A percentile compares a stretch with the other conserved stretches of the same genome.
These are phyloP conservation scores for Oreochromis spilurus DNA, from an alignment of 2,113 vertebrate genomes.

Conservation along the genomic window DNA sequence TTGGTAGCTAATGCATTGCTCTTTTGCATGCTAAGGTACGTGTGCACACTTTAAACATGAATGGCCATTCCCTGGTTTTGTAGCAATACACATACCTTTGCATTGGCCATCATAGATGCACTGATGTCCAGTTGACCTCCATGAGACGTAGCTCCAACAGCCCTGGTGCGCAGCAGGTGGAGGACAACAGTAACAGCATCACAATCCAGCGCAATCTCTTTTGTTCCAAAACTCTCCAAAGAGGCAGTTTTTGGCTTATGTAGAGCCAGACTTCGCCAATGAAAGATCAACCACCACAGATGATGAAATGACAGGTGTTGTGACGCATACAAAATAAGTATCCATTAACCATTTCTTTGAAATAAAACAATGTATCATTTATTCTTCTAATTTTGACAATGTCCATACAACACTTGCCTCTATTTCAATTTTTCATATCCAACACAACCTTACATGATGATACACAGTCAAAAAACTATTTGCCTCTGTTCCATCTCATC, in stretches of 20 bases:
- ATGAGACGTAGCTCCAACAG: neutral
- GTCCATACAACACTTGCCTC: neutral
- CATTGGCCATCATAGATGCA: neutral
- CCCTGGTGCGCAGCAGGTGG: neutral
- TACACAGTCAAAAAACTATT: neutral
- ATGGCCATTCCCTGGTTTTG: neutral
- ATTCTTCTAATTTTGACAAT: neutral
- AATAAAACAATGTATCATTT: neutral
- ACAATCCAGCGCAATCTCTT: neutral
- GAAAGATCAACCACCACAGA: neutral
- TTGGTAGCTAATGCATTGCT: neutral
- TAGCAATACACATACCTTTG: neutral
- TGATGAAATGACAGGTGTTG: neutral
- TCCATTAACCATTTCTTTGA: neutral
- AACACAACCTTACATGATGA: neutral
- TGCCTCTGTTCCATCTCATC: neutral
- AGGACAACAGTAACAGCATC: neutral
- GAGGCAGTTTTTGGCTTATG: neutral
- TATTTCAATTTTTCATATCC: neutral
- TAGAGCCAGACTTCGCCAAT: neutral
- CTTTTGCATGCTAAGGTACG: neutral
- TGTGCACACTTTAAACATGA: neutral
- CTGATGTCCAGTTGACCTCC: neutral
- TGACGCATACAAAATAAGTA: neutral
- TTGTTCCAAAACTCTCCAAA: neutral